Percentiles rank a stretch among this genome's conserved stretches.
These are phyloP conservation scores for Sorex araneus DNA, from an alignment of 2,113 vertebrate species.

Conservation along the genomic window DNA sequence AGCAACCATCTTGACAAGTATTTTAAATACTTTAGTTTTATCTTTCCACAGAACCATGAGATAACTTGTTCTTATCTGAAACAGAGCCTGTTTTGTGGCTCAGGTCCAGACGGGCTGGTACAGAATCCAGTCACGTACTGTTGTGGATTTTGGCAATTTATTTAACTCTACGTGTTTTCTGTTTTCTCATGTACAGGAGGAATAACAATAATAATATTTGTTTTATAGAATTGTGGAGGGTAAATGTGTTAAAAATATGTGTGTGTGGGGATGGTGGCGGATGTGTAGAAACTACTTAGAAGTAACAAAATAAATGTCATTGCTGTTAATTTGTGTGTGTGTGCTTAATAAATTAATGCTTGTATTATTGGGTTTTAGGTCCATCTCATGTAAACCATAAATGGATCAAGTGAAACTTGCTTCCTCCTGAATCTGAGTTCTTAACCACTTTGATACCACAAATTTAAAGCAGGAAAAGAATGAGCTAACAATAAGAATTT, in stretches of 20 bases:
- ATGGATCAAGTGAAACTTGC: not conserved
- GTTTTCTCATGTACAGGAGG: slow-evolving; percentile 26
- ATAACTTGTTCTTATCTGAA: slow-evolving; percentile 48
- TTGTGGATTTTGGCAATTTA: slow-evolving; percentile 35
- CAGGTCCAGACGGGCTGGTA: slow-evolving; percentile 44
- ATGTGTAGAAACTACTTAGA: not conserved
- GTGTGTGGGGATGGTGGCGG: too few species aligned
- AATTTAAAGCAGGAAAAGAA: not conserved
- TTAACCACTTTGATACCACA: not conserved
- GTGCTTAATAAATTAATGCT: not conserved
- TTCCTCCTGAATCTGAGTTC: slow-evolving; percentile 16
- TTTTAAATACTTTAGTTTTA: not conserved
- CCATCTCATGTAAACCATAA: not conserved
- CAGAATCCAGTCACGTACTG: not conserved
- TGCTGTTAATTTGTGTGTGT: not conserved
- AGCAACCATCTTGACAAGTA: not conserved
- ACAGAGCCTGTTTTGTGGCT: not conserved
- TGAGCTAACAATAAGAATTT: slow-evolving; percentile 15
- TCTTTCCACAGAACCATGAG: not conserved
- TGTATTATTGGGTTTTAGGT: not conserved
- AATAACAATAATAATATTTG: slow-evolving; percentile 4
- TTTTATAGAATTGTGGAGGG: not conserved
- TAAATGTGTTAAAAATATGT: too few species aligned
- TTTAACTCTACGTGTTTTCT: slow-evolving; percentile 36
- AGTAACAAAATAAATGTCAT: not conserved